Base-by-base conservation (phyloP, 2,888 invertebrate species). In the Pediacus dermestoides region DNA sequence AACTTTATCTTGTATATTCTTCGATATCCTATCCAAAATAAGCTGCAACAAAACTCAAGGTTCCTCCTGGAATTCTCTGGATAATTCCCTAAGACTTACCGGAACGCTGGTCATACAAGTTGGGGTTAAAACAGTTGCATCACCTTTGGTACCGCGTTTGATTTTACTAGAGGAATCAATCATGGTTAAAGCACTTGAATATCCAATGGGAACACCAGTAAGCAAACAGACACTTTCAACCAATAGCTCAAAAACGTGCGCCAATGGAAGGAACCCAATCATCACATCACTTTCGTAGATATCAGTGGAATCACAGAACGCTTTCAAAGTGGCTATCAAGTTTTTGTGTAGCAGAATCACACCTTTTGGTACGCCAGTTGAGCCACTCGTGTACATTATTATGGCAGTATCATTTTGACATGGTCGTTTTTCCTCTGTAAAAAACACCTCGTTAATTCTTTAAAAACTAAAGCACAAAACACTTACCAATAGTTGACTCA, bases 311-410 rank as follows among this genome's bases (percentile, higher is more conserved):
- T 90, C 88, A 16, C 85, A 83, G 70, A 86, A 91, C 3, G 85
- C 81, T 65, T 83, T 83, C 61, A 91, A 75, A 13, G 89, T 87
- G 21, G 83, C 75, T 52, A 90, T 75, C 63, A 89, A 81, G 70
- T 91, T 91, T 60, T 78, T 80, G 68, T 91, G 91, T 2, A 87
- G 81, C 16, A 91, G 73, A 11, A 88, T 64, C 8, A 91, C 88
- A 58, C 94, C 95, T 72, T 95, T 95, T 0, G 95, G 95, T 42
- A 86, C 81, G 34, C 95, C 96, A 2, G 97, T 97, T 1, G 95
- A 95, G 3, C 97, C 97, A 54, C 93, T 94, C 2, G 97, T 99
- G 75, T 97, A 99, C 97, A 99, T 99, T 25, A 99, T 86, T 58
- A 99, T 91, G 31, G 97, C 97, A 2, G 85, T 81, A 68, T 97